Evolutionary conservation across 2,797 vertebrate genomes (phyloP).

Genomic region (Podargus strigoides): DNA sequence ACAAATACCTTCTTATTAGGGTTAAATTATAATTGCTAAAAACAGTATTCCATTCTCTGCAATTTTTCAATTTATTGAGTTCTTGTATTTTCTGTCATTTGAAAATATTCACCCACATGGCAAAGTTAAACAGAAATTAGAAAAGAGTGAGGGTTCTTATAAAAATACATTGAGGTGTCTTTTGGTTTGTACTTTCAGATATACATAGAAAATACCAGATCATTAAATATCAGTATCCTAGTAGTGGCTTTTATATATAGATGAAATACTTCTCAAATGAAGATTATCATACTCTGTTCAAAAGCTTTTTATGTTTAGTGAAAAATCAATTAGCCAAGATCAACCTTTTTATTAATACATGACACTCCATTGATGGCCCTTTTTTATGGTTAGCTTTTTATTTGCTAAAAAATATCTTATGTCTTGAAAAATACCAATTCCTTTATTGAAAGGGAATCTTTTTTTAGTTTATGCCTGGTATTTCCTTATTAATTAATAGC

Average conservation of each 20-base stretch:
- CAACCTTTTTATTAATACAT: not conserved
- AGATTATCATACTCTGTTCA: not conserved
- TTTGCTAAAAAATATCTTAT: not conserved
- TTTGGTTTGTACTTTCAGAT: not conserved
- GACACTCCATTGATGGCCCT: not conserved
- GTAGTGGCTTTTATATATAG: not conserved
- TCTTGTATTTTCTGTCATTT: not conserved
- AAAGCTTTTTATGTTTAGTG: not conserved
- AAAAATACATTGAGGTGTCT: not conserved
- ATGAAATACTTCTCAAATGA: not conserved
- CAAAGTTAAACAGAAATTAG: not conserved
- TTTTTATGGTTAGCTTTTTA: not conserved
- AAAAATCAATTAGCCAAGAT: not conserved
- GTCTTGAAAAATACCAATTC: not conserved
- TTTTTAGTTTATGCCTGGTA: not conserved
- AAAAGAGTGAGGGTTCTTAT: not conserved
- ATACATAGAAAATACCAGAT: not conserved
- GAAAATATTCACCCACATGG: not conserved
- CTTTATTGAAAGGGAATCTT: not conserved
- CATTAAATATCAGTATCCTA: not conserved
- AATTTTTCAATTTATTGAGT: not conserved
- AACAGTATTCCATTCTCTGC: not conserved
- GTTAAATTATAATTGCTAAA: conserved; percentile 31
- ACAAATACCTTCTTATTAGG: not conserved
- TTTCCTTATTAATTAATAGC: not conserved